These are phyloP conservation scores for Lasioglossum marginatum DNA, from an alignment of 2,888 invertebrate genomes.

Conservation along the genomic window DNA sequence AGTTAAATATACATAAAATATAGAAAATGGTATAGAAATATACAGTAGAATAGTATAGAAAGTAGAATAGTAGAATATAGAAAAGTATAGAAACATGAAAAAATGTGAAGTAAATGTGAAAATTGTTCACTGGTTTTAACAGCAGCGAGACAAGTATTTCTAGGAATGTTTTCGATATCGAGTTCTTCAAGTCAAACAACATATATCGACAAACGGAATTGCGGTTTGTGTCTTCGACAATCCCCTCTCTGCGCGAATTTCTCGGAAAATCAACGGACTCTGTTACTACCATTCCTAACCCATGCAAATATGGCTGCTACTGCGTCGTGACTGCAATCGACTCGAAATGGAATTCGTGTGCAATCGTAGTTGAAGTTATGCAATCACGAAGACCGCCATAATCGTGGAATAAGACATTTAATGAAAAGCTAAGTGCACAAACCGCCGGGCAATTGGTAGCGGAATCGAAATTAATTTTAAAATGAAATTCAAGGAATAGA, in stretches of 20 bases:
- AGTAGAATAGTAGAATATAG: too few species aligned
- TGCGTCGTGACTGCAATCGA: constrained; percentile 70
- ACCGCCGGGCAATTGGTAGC: constrained; percentile 56
- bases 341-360: constrained; percentile 71
- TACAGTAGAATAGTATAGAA: background rate
- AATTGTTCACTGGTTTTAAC: background rate
- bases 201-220: constrained; percentile 60
- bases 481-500: constrained; percentile 43
- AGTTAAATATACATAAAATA: too few species aligned
- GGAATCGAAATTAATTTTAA: constrained; percentile 63
- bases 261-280: constrained; percentile 75
- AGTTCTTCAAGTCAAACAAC: constrained; percentile 75
- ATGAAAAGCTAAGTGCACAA: constrained; percentile 61
- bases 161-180: constrained; percentile 41
- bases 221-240: constrained; percentile 66
- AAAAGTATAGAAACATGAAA: background rate
- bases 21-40: background rate
- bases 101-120: background rate
- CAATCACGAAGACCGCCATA: constrained; percentile 65
- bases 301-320: constrained; percentile 78
- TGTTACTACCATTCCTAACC: constrained; percentile 70
- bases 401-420: constrained; percentile 68
- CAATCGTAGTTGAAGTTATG: constrained; percentile 71
- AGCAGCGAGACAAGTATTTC: background rate
- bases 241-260: constrained; percentile 71